Evolutionary conservation across 1,140 invertebrate genomes (phyloP).

Genomic region (Battus philenor): DNA sequence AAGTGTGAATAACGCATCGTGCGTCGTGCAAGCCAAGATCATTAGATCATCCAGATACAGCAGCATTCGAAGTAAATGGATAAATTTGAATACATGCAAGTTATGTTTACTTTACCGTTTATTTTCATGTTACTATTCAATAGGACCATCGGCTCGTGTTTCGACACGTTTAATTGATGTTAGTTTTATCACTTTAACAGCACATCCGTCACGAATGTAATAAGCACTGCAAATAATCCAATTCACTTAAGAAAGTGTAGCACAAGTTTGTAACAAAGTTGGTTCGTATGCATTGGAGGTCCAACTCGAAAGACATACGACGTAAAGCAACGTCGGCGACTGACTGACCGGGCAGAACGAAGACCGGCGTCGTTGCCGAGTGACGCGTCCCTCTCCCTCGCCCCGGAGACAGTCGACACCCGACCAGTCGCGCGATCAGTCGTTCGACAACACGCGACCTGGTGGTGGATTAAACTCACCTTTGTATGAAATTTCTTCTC

Average conservation of each 20-base stretch:
- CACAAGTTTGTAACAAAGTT: constrained; percentile 54
- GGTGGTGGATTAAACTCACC: constrained; percentile 45
- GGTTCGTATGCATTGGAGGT: constrained; percentile 29
- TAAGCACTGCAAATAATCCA: constrained; percentile 58
- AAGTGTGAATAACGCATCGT: constrained; percentile 28
- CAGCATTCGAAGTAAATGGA: constrained; percentile 38
- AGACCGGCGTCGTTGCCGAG: constrained; percentile 43
- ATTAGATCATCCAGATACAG: constrained; percentile 53
- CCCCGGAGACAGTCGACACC: constrained; percentile 31
- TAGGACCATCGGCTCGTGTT: constrained; percentile 64
- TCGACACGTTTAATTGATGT: constrained; percentile 37
- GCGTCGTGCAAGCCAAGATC: constrained; percentile 68
- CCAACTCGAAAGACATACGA: constrained; percentile 25
- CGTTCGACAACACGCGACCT: constrained; percentile 48
- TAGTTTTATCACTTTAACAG: constrained; percentile 41
- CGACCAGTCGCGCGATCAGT: constrained; percentile 51
- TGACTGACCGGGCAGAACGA: constrained; percentile 32
- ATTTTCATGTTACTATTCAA: constrained; percentile 75
- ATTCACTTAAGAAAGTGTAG: constrained; percentile 40
- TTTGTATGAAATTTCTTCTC: constrained; percentile 57
- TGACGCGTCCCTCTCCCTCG: constrained; percentile 41
- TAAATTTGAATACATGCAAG: constrained; percentile 51
- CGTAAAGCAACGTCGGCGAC: constrained; percentile 25
- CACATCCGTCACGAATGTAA: constrained; percentile 55
- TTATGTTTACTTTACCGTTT: constrained; percentile 61